phyloP scores from a whole-genome alignment of 1,140 invertebrate genomes.

The Acromyrmex charruanus region DNA sequence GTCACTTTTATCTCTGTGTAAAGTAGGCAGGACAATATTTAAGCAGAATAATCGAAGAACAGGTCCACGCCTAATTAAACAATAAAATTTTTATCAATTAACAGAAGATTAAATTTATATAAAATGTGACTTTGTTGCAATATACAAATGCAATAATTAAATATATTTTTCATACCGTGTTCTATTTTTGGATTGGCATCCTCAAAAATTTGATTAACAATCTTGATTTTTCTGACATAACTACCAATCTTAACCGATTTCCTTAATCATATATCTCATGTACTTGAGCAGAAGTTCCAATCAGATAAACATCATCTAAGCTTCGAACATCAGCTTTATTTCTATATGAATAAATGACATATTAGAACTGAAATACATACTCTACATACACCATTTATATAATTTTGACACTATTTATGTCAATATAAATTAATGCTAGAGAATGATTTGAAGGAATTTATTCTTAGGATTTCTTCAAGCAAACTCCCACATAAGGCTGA shows the following conservation, averaged over 20 bases:
- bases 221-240: constrained; percentile 94
- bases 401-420: too few relatives aligned
- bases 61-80: neutral
- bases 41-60: constrained; percentile 3
- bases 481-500: too few relatives aligned
- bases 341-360: too few relatives aligned
- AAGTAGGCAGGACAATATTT: constrained; percentile 66
- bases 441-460: too few relatives aligned
- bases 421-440: too few relatives aligned
- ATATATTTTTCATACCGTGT: constrained; percentile 76
- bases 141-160: neutral
- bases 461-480: too few relatives aligned
- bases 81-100: too few relatives aligned
- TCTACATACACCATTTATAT: too few relatives aligned
- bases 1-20: constrained; percentile 86
- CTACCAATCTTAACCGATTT: constrained; percentile 95
- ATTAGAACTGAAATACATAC: too few relatives aligned
- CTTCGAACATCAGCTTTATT: too few relatives aligned
- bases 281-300: constrained; percentile 99
- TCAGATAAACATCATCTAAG: constrained; percentile 76
- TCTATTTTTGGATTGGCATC: constrained; percentile 81
- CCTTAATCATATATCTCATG: constrained; percentile 98
- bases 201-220: constrained; percentile 92
- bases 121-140: neutral
- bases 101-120: too few relatives aligned